Percentiles rank a stretch among this genome's conserved stretches.
Evolutionary conservation across 1,140 invertebrate genomes (phyloP).

Genomic region (Tetramorium simillimum): DNA sequence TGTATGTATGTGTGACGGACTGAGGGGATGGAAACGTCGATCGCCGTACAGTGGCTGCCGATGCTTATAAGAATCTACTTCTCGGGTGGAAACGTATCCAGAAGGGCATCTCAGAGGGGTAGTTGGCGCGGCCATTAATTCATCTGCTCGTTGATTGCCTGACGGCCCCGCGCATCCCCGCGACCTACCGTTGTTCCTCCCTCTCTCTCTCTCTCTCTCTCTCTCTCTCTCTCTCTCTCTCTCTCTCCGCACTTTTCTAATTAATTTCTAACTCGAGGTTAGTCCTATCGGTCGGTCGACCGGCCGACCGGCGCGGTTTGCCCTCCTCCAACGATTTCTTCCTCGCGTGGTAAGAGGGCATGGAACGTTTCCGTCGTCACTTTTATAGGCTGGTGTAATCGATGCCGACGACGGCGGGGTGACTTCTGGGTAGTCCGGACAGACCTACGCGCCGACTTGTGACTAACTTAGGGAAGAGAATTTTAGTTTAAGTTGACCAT

Average conservation of each 20-base stretch:
- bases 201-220: slow-evolving; percentile 4
- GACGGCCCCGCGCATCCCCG: slow-evolving; percentile 32
- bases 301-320: neutral
- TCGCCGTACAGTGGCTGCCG: slow-evolving; percentile 48
- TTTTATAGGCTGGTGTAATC: slow-evolving; percentile 73
- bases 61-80: slow-evolving; percentile 75
- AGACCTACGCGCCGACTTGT: slow-evolving; percentile 12
- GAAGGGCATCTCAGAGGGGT: slow-evolving; percentile 77
- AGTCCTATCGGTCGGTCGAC: slow-evolving; percentile 60
- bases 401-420: slow-evolving; percentile 58
- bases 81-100: slow-evolving; percentile 60
- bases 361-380: slow-evolving; percentile 70
- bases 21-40: slow-evolving; percentile 38
- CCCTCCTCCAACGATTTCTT: slow-evolving; percentile 39
- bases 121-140: slow-evolving; percentile 82
- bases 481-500: neutral
- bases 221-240: slow-evolving; percentile 56
- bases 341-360: slow-evolving; percentile 50
- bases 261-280: slow-evolving; percentile 82
- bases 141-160: slow-evolving; percentile 82
- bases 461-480: slow-evolving; percentile 19
- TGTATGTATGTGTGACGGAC: slow-evolving; percentile 12
- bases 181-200: slow-evolving; percentile 63
- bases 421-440: slow-evolving; percentile 27
- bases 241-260: slow-evolving; percentile 81